These are phyloP conservation scores for Delia radicum DNA, from an alignment of 1,140 invertebrate species.

Conservation along the genomic window DNA sequence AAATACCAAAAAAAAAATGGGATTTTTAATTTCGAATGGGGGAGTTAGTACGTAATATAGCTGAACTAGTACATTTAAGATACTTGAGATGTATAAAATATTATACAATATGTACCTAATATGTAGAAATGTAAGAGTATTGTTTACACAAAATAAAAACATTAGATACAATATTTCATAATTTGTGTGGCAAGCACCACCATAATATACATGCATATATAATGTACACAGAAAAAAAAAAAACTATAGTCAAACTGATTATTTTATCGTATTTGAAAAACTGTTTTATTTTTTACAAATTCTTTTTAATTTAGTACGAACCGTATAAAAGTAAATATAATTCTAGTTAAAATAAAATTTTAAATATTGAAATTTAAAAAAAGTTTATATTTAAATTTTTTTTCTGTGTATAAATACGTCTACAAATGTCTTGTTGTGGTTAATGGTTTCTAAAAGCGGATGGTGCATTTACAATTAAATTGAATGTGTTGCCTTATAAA, in stretches of 20 bases:
- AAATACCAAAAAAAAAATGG: too few species aligned
- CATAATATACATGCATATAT: too few species aligned
- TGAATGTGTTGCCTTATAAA: too few species aligned
- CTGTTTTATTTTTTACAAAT: too few species aligned
- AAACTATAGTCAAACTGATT: too few species aligned
- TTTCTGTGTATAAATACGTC: neutral
- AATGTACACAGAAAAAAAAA: too few species aligned
- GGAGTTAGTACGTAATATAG: neutral
- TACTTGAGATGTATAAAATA: neutral
- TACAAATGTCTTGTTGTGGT: neutral
- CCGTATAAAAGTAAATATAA: too few species aligned
- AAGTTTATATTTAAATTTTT: neutral
- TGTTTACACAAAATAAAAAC: neutral
- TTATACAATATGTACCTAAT: neutral
- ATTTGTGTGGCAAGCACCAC: neutral
- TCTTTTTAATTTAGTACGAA: too few species aligned
- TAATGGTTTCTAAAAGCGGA: neutral
- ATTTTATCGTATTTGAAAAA: too few species aligned
- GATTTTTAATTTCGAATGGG: too few species aligned
- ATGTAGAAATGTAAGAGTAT: neutral
- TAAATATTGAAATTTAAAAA: too few species aligned
- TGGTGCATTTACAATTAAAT: neutral
- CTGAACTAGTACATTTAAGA: neutral
- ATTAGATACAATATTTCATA: neutral
- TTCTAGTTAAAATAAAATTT: too few species aligned